Conservation (phyloP, 2,113 vertebrate genomes). For the Lichenostomus cassidix region DNA sequence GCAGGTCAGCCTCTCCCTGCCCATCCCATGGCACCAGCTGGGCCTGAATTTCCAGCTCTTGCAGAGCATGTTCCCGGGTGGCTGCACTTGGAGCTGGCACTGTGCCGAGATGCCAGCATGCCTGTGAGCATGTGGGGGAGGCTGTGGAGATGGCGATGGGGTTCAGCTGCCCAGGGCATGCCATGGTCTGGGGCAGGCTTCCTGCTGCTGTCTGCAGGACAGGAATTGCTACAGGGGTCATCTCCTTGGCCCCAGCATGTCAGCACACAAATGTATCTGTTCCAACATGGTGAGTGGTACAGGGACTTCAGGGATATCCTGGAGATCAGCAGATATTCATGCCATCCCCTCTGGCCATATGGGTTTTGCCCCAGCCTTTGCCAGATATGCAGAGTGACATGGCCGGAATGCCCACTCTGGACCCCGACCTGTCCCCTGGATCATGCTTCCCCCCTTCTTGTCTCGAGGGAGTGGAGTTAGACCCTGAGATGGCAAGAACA, state of each 20-base stretch:
- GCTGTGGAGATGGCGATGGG: fast-evolving
- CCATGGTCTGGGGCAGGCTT: background rate
- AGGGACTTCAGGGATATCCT: background rate
- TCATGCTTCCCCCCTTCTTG: background rate
- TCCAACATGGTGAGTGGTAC: fast-evolving
- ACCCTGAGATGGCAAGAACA: background rate
- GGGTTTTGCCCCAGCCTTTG: background rate
- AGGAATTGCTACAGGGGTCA: background rate
- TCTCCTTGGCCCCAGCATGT: fast-evolving
- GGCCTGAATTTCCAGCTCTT: constrained; percentile 19
- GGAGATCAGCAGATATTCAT: background rate
- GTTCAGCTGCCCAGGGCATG: background rate
- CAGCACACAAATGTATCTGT: background rate
- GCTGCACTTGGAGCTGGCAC: background rate
- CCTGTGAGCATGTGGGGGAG: fast-evolving
- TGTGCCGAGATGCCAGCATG: fast-evolving
- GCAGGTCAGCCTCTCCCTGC: background rate
- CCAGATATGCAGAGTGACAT: fast-evolving
- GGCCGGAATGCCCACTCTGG: background rate
- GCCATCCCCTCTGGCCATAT: background rate
- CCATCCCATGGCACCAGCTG: fast-evolving
- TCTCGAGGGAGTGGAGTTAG: background rate
- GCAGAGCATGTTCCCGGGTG: background rate
- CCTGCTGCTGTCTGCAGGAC: background rate
- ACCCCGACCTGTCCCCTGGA: background rate